phyloP scores from a whole-genome alignment of 2,888 invertebrate species.

The Athalia circularis region DNA sequence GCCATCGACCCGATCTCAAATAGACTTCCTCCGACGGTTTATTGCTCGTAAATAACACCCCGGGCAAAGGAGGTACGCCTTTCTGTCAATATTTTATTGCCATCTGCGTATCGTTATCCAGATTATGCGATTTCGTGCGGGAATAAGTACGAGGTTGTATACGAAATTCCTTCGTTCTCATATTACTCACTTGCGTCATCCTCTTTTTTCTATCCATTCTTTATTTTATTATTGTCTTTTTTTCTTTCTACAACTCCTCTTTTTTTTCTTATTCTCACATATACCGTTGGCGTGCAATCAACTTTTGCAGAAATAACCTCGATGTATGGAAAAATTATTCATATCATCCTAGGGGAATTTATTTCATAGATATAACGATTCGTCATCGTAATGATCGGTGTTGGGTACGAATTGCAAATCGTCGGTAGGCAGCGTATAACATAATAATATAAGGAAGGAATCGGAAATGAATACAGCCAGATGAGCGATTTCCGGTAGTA shows the following conservation, averaged over 20 bases:
- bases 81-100: constrained; percentile 47
- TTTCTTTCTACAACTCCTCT: neutral
- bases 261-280: too few species aligned
- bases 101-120: constrained; percentile 46
- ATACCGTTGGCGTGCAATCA: neutral
- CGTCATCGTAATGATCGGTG: too few species aligned
- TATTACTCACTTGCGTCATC: constrained; percentile 24
- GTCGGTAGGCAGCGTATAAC: too few species aligned
- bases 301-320: neutral
- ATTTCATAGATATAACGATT: too few species aligned
- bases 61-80: constrained; percentile 30
- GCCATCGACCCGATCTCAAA: constrained; percentile 30
- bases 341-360: too few species aligned
- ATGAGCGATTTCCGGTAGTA: constrained; percentile 13
- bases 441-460: constrained; percentile 19
- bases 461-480: constrained; percentile 13
- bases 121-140: constrained; percentile 38
- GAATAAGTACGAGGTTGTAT: constrained; percentile 24
- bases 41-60: constrained; percentile 46
- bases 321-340: neutral
- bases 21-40: constrained; percentile 40
- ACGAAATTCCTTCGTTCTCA: constrained; percentile 25
- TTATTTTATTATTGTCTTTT: neutral
- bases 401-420: too few species aligned
- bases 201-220: neutral